These are phyloP conservation scores for honey bee (Apis mellifera) DNA, from an alignment of 1,140 invertebrate genomes.

Conservation along the genomic window Amel_HAv3.1 CM009941.2:13723501-13724000, in stretches of 20 bases:
- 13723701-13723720: slow-evolving; percentile 17
- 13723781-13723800: slow-evolving; percentile 21
- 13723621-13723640: slow-evolving; percentile 79
- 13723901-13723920: too few relatives aligned
- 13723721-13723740: not conserved
- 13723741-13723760: not conserved
- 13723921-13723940: too few relatives aligned
- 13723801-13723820: not conserved
- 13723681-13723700: slow-evolving; percentile 40
- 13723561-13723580: slow-evolving; percentile 77
- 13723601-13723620: slow-evolving; percentile 79
- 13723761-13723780: not conserved
- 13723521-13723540: slow-evolving; percentile 44
- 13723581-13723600: slow-evolving; percentile 78
- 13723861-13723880: too few relatives aligned
- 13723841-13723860: too few relatives aligned
- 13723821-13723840: too few relatives aligned
- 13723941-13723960: too few relatives aligned
- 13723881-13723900: too few relatives aligned
- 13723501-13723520: slow-evolving; percentile 23
- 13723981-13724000: slow-evolving; percentile 41
- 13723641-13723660: slow-evolving; percentile 76
- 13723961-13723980: too few relatives aligned
- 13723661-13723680: slow-evolving; percentile 73
- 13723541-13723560: slow-evolving; percentile 68